These are phyloP conservation scores for Sebastes diploproa DNA, from an alignment of 2,797 vertebrate genomes.

Conservation along the genomic window DNA sequence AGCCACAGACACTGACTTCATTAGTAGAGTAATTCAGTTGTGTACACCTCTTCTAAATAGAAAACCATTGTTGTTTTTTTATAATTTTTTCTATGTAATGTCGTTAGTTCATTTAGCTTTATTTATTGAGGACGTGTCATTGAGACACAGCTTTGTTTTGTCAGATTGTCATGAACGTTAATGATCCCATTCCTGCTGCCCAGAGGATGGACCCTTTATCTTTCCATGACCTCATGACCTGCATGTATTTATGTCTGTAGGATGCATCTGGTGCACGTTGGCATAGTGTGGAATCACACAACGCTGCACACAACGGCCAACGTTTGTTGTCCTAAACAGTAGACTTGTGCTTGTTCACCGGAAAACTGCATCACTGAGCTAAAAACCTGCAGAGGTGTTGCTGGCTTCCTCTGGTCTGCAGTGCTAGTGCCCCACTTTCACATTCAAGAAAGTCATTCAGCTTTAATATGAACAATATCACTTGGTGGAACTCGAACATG, in stretches of 20 bases:
- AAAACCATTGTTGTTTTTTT: background rate
- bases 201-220: background rate
- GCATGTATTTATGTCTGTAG: background rate
- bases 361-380: background rate
- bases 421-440: background rate
- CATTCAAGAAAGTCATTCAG: background rate
- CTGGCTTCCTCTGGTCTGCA: background rate
- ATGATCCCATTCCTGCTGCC: background rate
- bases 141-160: background rate
- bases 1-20: background rate
- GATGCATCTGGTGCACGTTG: background rate
- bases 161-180: background rate
- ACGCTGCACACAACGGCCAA: background rate
- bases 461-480: background rate
- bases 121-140: background rate
- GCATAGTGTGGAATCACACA: background rate
- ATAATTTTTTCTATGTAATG: background rate
- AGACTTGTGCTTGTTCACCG: background rate
- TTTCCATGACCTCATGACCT: background rate
- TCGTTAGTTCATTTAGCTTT: background rate
- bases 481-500: background rate
- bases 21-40: background rate
- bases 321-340: background rate
- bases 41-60: background rate
- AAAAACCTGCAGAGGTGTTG: background rate